Evolutionary conservation across 2,888 invertebrate genomes (phyloP), one percentile per base, ranked within the genome.

Genomic region (Coleophora flavipennella): DNA sequence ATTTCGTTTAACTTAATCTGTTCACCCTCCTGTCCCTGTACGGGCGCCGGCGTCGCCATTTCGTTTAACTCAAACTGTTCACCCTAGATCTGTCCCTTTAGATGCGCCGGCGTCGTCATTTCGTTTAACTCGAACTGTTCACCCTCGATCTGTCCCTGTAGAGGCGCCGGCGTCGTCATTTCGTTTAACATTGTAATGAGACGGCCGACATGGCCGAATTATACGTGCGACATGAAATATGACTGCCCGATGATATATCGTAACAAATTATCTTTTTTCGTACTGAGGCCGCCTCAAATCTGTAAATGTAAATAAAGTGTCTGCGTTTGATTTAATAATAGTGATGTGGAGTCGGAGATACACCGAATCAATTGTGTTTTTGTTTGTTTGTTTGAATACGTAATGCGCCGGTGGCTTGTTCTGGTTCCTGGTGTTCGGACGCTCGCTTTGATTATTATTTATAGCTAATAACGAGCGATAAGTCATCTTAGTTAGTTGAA

Each of bases 231-330:
- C 56, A 59, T 74, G 75, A 78, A 65, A 67, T 72, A 78, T 78
- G 58, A 59, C 55, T 52, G 45, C 38, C 52, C 57, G 50, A 64
- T 78, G 80, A 79, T 78, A 73, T 74, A 79, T 80, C 59, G 56
- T 59, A 65, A 74, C 71, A 69, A 75, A 76, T 78, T 73, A 72
- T 68, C 62, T 73, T 67, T 67, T 67, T 66, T 66, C 58, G 58
- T 55, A 50, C 51, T 49, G 46, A 46, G 55, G 62, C 65, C 67
- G 62, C 62, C 59, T 60, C 56, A 52, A 57, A 62, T 67, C 62
- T 65, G 56, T 71, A 64, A 71, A 77, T 77, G 76, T 79, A 79
- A 80, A 79, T 78, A 78, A 62, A 70, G 65, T 61, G 67, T 59
- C 64, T 59, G 62, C 50, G 46, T 67, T 70, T 76, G 78, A 78